phyloP scores from a whole-genome alignment of 1,140 invertebrate species.

The Drosophila auraria region DNA sequence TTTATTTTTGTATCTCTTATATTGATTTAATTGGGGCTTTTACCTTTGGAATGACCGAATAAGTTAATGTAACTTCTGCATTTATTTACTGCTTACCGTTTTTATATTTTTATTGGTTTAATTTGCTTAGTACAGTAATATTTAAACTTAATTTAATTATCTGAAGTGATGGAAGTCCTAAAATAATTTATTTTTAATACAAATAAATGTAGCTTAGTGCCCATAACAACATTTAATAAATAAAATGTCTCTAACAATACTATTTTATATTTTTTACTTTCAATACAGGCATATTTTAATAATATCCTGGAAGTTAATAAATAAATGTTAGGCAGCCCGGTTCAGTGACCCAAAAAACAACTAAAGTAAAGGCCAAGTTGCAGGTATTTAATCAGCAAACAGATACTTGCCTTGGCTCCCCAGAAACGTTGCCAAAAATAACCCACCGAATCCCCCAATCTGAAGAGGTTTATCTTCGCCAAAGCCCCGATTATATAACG shows the following conservation, averaged over 20 bases:
- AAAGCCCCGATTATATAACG: constrained; percentile 37
- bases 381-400: neutral
- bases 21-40: too few species aligned
- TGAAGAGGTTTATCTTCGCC: constrained; percentile 7
- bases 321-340: neutral
- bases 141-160: too few species aligned
- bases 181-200: too few species aligned
- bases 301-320: neutral
- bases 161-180: too few species aligned
- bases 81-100: too few species aligned
- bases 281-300: neutral
- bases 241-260: neutral
- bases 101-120: too few species aligned
- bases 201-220: too few species aligned
- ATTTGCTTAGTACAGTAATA: too few species aligned
- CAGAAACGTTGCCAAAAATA: neutral
- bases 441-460: neutral
- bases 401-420: neutral
- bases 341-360: neutral
- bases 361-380: neutral
- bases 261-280: neutral
- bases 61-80: too few species aligned
- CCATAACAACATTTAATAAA: too few species aligned
- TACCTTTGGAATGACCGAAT: too few species aligned
- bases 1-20: too few species aligned